These are phyloP conservation scores for Maniola jurtina DNA, from an alignment of 1,140 invertebrate species.

Conservation along the genomic window DNA sequence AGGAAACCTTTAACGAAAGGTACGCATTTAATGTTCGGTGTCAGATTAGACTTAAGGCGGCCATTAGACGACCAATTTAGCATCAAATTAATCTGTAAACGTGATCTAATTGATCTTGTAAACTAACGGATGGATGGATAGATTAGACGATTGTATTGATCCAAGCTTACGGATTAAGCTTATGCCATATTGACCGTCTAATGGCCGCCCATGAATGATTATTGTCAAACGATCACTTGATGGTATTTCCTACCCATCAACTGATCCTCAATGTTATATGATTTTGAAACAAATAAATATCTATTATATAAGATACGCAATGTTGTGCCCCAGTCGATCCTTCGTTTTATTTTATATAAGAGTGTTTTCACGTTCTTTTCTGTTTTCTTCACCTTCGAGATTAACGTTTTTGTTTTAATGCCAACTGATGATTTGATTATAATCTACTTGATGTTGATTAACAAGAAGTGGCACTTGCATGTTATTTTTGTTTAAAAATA, in stretches of 20 bases:
- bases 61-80: background rate
- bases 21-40: conserved; percentile 81
- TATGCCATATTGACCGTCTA: too few relatives aligned
- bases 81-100: background rate
- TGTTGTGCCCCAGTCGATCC: conserved; percentile 87
- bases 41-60: conserved; percentile 33
- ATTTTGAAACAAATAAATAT: conserved; percentile 47
- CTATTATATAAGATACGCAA: conserved; percentile 81
- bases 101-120: too few relatives aligned
- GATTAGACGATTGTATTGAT: too few relatives aligned
- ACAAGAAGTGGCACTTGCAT: conserved; percentile 58
- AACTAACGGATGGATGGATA: too few relatives aligned
- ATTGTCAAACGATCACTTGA: conserved; percentile 34
- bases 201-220: background rate
- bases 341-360: conserved; percentile 74
- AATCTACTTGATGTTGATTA: conserved; percentile 9
- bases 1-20: conserved; percentile 98
- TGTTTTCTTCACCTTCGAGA: conserved; percentile 43
- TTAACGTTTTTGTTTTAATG: conserved; percentile 23
- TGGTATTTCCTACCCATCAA: conserved; percentile 25
- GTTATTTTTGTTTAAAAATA: conserved; percentile 46
- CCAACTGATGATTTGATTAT: conserved; percentile 27
- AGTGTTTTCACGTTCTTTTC: conserved; percentile 64
- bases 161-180: too few relatives aligned
- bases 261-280: conserved; percentile 26